A percentile compares a stretch with the other conserved stretches of the same genome.
phyloP scores from a whole-genome alignment of 2,797 vertebrate species.

The Lepidocolaptes lacrymiger region DNA sequence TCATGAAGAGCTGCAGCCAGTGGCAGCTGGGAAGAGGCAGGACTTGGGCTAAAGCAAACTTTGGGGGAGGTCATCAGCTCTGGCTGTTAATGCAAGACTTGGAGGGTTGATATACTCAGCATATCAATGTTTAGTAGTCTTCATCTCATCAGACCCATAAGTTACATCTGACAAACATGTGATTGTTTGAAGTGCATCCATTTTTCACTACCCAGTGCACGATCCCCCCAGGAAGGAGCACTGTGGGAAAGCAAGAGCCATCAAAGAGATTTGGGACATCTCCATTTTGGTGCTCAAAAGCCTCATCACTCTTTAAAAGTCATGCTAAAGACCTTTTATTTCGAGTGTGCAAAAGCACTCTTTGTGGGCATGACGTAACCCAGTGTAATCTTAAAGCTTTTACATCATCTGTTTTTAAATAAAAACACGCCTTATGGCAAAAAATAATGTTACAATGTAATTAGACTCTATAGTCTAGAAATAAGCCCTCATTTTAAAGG shows the following conservation, averaged over 20 bases:
- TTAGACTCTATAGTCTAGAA: constrained; percentile 48
- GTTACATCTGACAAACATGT: neutral
- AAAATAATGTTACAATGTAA: constrained; percentile 57
- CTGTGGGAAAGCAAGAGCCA: neutral
- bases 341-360: neutral
- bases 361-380: neutral
- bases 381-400: constrained; percentile 14
- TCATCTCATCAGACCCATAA: neutral
- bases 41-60: neutral
- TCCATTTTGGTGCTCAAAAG: neutral
- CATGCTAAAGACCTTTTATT: neutral
- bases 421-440: constrained; percentile 53
- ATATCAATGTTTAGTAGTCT: neutral
- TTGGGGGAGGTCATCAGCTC: neutral
- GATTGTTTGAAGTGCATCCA: neutral
- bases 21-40: neutral
- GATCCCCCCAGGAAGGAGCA: neutral
- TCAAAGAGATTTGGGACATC: neutral
- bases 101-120: neutral
- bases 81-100: neutral
- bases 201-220: neutral
- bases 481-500: constrained; percentile 59
- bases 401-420: constrained; percentile 53
- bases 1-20: neutral
- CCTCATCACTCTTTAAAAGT: neutral